Conservation (phyloP, 1,140 invertebrate genomes). For the Rhopalosiphum maidis region DNA sequence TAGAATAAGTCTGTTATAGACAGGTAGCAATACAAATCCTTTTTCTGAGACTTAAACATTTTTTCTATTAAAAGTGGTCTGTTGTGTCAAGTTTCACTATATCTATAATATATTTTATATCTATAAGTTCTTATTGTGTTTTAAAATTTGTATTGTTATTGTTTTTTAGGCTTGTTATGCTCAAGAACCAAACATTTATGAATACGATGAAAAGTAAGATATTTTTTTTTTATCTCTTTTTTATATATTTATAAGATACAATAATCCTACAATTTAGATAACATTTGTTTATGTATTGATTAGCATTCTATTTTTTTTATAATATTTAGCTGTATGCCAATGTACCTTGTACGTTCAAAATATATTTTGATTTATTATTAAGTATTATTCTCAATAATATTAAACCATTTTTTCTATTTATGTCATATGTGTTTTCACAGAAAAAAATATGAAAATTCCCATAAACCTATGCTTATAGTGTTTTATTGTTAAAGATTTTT, state of each 20-base stretch:
- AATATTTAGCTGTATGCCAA: too few species aligned
- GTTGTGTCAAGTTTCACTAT: neutral
- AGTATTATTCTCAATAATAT: too few species aligned
- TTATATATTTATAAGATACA: neutral
- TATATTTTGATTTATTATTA: neutral
- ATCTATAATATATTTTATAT: neutral
- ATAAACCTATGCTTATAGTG: neutral
- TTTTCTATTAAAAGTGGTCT: too few species aligned
- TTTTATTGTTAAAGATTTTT: neutral
- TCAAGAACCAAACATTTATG: constrained; percentile 56
- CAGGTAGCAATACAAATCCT: too few species aligned
- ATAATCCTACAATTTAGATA: too few species aligned
- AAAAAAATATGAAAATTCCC: neutral
- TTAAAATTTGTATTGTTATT: constrained; percentile 8
- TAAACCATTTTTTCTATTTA: too few species aligned
- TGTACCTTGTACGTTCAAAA: too few species aligned
- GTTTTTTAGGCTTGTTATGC: constrained; percentile 40
- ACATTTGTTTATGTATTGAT: too few species aligned
- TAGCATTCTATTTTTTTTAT: too few species aligned
- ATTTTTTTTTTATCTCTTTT: neutral
- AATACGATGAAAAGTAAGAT: constrained; percentile 56
- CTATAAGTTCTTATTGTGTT: neutral
- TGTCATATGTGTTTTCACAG: neutral
- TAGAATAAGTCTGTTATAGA: too few species aligned
- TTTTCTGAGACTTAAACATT: too few species aligned